Conservation (phyloP, 2,888 invertebrate species). For the Athetis lepigone region DNA sequence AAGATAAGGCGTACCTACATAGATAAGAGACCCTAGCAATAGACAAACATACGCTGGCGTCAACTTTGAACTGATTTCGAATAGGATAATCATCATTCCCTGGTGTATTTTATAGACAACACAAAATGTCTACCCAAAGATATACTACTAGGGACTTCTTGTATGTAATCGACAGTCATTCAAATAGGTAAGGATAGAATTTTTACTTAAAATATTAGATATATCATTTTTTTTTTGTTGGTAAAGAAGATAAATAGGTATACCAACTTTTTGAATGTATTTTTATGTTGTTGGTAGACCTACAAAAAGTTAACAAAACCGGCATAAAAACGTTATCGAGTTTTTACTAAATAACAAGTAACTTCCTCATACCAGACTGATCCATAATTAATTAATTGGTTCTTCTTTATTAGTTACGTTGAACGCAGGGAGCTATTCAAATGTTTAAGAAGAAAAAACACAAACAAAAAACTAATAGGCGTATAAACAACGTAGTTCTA, state of each 20-base stretch:
- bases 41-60: conserved; percentile 44
- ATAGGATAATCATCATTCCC: conserved; percentile 10
- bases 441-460: conserved; percentile 30
- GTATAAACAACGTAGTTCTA: conserved; percentile 22
- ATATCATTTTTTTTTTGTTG: too few relatives aligned
- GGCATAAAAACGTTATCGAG: background rate
- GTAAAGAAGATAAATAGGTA: too few relatives aligned
- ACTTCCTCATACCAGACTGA: conserved; percentile 36
- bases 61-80: conserved; percentile 30
- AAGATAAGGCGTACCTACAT: conserved; percentile 67
- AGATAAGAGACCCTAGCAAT: conserved; percentile 64
- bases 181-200: too few relatives aligned
- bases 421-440: conserved; percentile 50
- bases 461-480: conserved; percentile 36
- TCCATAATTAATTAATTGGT: conserved; percentile 39
- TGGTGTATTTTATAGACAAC: background rate
- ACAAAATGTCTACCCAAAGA: too few relatives aligned
- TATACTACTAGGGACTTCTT: too few relatives aligned
- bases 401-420: conserved; percentile 35
- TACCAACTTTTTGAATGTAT: background rate
- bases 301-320: background rate
- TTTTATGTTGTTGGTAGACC: background rate
- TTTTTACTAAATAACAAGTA: conserved; percentile 29
- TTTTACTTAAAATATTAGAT: too few relatives aligned
- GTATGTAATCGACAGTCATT: background rate